Percentiles rank a stretch among this genome's conserved stretches.
phyloP scores from a whole-genome alignment of 2,113 vertebrate species.

The Dascyllus trimaculatus region DNA sequence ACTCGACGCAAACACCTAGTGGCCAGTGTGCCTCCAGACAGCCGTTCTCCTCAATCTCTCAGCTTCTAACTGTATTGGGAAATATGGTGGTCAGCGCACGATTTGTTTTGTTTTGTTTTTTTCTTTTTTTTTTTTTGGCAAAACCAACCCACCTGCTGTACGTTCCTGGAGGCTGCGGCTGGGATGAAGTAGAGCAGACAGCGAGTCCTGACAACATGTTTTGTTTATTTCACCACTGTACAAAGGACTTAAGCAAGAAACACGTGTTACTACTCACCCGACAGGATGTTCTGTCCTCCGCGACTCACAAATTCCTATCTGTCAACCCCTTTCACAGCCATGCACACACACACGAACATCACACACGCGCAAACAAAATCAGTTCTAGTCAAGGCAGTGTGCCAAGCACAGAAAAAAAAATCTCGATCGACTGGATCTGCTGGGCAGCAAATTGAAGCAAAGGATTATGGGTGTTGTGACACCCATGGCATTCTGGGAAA shows the following conservation, averaged over 20 bases:
- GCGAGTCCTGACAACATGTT: slow-evolving; percentile 21
- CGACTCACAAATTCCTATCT: slow-evolving; percentile 63
- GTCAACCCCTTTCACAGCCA: slow-evolving; percentile 31
- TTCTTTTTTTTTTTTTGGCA: slow-evolving; percentile 4
- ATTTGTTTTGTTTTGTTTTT: slow-evolving; percentile 4
- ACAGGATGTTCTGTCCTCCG: slow-evolving; percentile 64
- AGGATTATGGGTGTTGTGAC: slow-evolving; percentile 63
- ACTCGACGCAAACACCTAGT: slow-evolving; percentile 31
- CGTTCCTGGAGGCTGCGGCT: slow-evolving; percentile 29
- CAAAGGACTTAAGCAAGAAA: slow-evolving; percentile 56
- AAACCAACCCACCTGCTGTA: slow-evolving; percentile 41
- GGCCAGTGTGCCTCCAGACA: slow-evolving; percentile 61
- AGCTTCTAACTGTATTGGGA: slow-evolving; percentile 40
- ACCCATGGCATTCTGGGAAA: slow-evolving; percentile 68
- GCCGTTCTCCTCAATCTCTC: slow-evolving; percentile 56
- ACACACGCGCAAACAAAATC: slow-evolving; percentile 19
- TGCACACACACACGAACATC: slow-evolving; percentile 26
- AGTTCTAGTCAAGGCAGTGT: slow-evolving; percentile 47
- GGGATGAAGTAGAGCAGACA: slow-evolving; percentile 31
- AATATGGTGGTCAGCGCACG: slow-evolving; percentile 10
- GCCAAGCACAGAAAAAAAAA: slow-evolving; percentile 59
- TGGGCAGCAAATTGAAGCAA: slow-evolving; percentile 63
- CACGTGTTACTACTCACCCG: slow-evolving; percentile 51
- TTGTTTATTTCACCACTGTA: slow-evolving; percentile 57
- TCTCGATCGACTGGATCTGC: slow-evolving; percentile 74